Conservation (phyloP, 2,797 vertebrate genomes). For the Margarornis squamiger region DNA sequence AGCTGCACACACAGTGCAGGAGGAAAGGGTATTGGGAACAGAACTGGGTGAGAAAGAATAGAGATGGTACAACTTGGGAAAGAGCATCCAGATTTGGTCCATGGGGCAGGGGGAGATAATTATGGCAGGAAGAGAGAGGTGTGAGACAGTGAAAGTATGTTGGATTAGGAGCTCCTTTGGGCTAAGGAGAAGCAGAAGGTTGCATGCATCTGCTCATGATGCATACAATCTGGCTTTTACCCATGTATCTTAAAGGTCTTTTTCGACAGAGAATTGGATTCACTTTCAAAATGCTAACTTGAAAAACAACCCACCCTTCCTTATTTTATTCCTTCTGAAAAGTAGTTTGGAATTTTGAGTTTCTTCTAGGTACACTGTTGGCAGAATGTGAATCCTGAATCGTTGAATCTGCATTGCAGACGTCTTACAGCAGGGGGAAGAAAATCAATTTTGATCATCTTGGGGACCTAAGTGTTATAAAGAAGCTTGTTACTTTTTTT, state of each 20-base stretch:
- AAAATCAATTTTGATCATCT: neutral
- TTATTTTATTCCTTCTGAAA: neutral
- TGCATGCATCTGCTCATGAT: neutral
- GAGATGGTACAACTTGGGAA: neutral
- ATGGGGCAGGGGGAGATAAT: neutral
- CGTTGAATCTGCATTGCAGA: neutral
- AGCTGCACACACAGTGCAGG: fast-evolving
- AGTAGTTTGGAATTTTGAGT: neutral
- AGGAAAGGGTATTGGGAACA: neutral
- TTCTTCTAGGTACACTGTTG: neutral
- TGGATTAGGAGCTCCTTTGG: neutral
- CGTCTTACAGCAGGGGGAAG: neutral
- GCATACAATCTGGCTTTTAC: neutral
- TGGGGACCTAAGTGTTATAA: neutral
- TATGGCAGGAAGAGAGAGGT: neutral
- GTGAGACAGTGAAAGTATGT: neutral
- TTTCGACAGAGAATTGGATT: neutral
- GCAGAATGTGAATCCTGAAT: neutral
- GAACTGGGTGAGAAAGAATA: neutral
- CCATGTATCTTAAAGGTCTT: neutral
- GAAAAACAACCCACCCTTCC: neutral
- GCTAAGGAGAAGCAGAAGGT: constrained; percentile 9
- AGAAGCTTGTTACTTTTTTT: neutral
- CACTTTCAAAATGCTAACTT: neutral
- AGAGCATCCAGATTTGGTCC: neutral